These are phyloP conservation scores for Aphrophora alni DNA, from an alignment of 2,888 invertebrate genomes.

Conservation along the genomic window DNA sequence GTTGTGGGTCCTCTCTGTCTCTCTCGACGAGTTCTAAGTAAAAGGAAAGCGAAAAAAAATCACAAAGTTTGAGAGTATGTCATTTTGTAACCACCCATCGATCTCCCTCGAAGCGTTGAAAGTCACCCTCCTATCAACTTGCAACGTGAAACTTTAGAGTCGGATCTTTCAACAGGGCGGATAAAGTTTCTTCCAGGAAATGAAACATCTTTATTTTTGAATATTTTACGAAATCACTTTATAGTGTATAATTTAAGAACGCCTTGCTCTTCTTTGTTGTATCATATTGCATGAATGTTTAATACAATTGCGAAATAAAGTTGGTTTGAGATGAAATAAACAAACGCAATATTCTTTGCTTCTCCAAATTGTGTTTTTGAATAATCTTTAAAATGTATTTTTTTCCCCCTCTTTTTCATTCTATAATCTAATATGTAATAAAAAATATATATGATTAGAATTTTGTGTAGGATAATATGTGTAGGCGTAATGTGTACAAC, in stretches of 20 bases:
- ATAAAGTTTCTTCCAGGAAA: neutral
- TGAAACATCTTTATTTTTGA: neutral
- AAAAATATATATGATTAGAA: no score
- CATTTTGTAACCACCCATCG: neutral
- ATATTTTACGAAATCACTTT: constrained; percentile 1
- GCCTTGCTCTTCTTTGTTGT: neutral
- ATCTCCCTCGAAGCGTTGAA: neutral
- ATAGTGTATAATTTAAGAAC: neutral
- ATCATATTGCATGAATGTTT: neutral
- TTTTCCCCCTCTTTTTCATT: no score
- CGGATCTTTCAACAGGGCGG: neutral
- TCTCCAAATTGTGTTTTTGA: no score
- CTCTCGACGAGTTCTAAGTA: neutral
- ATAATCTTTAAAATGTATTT: no score
- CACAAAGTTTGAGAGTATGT: neutral
- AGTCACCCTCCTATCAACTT: neutral
- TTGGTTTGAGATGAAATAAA: neutral
- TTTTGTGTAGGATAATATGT: no score
- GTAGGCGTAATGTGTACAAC: no score
- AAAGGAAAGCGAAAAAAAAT: neutral
- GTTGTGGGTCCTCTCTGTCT: neutral
- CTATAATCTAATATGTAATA: no score
- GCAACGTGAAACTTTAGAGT: neutral
- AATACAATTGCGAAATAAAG: neutral
- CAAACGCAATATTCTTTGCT: no score